A percentile compares a stretch with the other conserved stretches of the same genome.
These are phyloP conservation scores for Alethe diademata DNA, from an alignment of 2,113 vertebrate species.

Conservation along the genomic window DNA sequence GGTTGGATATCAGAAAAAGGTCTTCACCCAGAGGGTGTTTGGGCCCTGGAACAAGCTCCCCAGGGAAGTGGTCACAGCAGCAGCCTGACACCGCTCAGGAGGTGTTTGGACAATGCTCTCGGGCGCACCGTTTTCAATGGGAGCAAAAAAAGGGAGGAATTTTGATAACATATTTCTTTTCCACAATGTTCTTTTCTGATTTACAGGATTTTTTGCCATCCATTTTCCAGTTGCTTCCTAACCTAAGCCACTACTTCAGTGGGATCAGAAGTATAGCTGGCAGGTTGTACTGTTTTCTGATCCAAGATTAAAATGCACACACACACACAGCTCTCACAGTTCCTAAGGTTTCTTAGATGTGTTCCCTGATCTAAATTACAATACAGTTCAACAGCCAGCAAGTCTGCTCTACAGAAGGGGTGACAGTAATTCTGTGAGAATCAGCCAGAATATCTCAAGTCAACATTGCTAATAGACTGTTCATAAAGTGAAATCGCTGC, in stretches of 20 bases:
- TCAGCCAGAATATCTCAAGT: background rate
- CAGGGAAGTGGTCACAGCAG: no score
- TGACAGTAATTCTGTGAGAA: background rate
- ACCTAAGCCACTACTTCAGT: background rate
- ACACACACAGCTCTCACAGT: background rate
- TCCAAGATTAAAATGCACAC: background rate
- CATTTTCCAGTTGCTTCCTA: background rate
- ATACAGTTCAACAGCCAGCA: background rate
- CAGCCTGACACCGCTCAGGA: background rate
- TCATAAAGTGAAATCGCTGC: background rate
- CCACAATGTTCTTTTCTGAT: background rate
- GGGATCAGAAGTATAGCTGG: background rate
- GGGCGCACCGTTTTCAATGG: fast-evolving
- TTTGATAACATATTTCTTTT: background rate
- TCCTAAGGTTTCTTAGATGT: background rate
- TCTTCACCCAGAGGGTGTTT: fast-evolving
- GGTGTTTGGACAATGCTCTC: background rate
- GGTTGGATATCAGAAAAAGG: fast-evolving
- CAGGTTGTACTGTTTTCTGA: background rate
- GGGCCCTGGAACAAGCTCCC: background rate
- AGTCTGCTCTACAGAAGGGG: background rate
- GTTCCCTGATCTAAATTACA: background rate
- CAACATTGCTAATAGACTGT: background rate
- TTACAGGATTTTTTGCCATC: background rate
- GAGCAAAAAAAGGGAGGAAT: background rate